A percentile compares a stretch with the other conserved stretches of the same genome.
Evolutionary conservation across 2,113 vertebrate genomes (phyloP).

Genomic region (Clarias macrocephalus): DNA sequence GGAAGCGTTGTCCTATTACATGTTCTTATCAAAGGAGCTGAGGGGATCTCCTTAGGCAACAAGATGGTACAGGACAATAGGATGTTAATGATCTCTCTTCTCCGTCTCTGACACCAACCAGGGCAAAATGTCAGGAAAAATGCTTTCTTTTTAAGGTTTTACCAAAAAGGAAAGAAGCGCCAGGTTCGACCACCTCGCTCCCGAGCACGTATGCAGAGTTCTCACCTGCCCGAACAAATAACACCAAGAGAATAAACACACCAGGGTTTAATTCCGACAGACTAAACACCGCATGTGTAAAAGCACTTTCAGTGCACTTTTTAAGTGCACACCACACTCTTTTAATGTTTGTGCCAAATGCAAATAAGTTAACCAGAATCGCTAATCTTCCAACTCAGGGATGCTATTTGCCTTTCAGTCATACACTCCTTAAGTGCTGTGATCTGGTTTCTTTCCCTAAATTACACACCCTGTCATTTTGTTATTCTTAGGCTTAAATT

Average conservation of each 20-base stretch:
- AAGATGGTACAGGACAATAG: constrained; percentile 49
- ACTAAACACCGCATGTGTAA: neutral
- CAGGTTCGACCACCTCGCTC: neutral
- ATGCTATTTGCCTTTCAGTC: constrained; percentile 51
- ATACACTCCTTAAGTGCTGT: constrained; percentile 52
- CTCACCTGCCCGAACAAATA: constrained; percentile 10
- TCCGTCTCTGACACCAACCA: constrained; percentile 20
- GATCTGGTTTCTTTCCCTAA: constrained; percentile 70
- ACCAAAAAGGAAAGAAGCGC: neutral
- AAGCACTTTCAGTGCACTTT: neutral
- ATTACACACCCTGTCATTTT: constrained; percentile 76
- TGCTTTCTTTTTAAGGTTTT: neutral
- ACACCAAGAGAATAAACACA: neutral
- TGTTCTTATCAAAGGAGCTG: constrained; percentile 51
- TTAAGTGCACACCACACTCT: neutral
- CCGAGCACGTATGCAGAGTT: neutral
- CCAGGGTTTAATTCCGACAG: neutral
- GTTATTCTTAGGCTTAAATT: constrained; percentile 65
- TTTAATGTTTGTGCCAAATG: constrained; percentile 27
- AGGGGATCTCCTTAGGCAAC: constrained; percentile 34
- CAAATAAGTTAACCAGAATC: constrained; percentile 46
- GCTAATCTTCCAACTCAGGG: constrained; percentile 40
- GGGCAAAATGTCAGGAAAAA: constrained; percentile 25
- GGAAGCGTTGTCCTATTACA: constrained; percentile 49
- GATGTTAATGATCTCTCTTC: constrained; percentile 53